Evolutionary conservation across 2,797 vertebrate species (phyloP).

Genomic region (Betta splendens): DNA sequence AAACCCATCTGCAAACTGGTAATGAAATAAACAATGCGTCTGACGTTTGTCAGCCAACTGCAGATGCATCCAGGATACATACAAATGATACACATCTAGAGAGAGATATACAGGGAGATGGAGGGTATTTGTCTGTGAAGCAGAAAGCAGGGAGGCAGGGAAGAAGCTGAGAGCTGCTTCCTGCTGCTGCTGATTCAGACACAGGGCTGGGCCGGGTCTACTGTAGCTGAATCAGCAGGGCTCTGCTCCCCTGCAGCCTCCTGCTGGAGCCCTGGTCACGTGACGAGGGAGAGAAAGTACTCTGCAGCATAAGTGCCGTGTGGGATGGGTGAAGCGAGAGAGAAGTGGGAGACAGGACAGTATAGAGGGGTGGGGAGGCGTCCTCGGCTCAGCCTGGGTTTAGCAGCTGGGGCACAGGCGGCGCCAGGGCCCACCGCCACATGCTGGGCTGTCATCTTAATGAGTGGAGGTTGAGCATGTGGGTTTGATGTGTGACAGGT

Average conservation of each 20-base stretch:
- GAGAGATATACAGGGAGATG: constrained; percentile 12
- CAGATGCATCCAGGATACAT: not conserved
- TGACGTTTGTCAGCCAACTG: constrained; percentile 1
- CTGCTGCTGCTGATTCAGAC: constrained; percentile 77
- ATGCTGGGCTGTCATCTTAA: constrained; percentile 41
- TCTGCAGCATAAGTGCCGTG: constrained; percentile 80
- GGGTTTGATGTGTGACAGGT: constrained; percentile 9
- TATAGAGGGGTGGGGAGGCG: constrained; percentile 20
- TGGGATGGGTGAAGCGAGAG: constrained; percentile 60
- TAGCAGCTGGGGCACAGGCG: constrained; percentile 69
- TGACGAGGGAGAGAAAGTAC: constrained; percentile 71
- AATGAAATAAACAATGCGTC: constrained; percentile 3
- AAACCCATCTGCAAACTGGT: not conserved
- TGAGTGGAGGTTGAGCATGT: constrained; percentile 24
- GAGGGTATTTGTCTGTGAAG: too few species aligned
- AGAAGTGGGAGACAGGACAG: not conserved
- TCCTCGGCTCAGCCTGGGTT: constrained; percentile 69
- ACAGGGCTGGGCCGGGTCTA: constrained; percentile 62
- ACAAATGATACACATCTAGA: constrained; percentile 15
- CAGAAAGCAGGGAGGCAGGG: not conserved
- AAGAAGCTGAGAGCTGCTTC: constrained; percentile 42
- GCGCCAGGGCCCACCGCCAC: constrained; percentile 39
- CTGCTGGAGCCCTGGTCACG: constrained; percentile 75
- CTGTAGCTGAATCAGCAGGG: constrained; percentile 82
- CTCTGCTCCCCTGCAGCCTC: constrained; percentile 77